These are phyloP conservation scores for Cosmopolites sordidus DNA, from an alignment of 2,888 invertebrate species.

Conservation along the genomic window DNA sequence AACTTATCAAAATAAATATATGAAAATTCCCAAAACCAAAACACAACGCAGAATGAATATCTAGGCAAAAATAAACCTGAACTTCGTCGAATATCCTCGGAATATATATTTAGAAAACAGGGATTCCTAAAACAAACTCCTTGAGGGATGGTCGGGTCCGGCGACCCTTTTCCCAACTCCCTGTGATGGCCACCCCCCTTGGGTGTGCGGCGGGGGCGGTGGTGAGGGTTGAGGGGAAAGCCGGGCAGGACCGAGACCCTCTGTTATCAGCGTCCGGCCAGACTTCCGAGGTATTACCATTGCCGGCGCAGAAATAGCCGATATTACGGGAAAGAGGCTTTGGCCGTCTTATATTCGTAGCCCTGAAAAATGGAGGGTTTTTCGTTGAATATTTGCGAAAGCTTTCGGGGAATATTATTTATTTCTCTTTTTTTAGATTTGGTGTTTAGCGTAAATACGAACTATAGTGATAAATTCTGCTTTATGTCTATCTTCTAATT, in stretches of 20 bases:
- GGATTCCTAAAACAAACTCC: constrained; percentile 28
- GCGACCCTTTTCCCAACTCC: constrained; percentile 23
- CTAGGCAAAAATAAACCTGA: not conserved
- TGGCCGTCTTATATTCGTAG: constrained; percentile 28
- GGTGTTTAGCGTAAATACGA: constrained; percentile 9
- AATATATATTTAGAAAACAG: constrained; percentile 21
- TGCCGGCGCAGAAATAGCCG: constrained; percentile 43
- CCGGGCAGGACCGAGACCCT: constrained; percentile 39
- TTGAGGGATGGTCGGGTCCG: constrained; percentile 25
- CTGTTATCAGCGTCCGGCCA: constrained; percentile 51
- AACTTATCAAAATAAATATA: too few species aligned
- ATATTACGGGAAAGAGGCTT: constrained; percentile 38
- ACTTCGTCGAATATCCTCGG: not conserved
- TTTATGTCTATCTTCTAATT: not conserved
- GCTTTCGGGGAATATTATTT: constrained; percentile 23
- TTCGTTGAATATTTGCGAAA: constrained; percentile 33
- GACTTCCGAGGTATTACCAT: constrained; percentile 49
- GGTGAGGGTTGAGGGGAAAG: constrained; percentile 7
- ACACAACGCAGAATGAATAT: not conserved
- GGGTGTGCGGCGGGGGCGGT: not conserved
- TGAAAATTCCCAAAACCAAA: not conserved
- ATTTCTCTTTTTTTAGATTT: constrained; percentile 12
- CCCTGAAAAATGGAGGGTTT: constrained; percentile 24
- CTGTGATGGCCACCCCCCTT: constrained; percentile 10
- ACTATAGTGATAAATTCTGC: constrained; percentile 5